phyloP scores from a whole-genome alignment of 2,888 invertebrate genomes.

The Calephelis perditalis region DNA sequence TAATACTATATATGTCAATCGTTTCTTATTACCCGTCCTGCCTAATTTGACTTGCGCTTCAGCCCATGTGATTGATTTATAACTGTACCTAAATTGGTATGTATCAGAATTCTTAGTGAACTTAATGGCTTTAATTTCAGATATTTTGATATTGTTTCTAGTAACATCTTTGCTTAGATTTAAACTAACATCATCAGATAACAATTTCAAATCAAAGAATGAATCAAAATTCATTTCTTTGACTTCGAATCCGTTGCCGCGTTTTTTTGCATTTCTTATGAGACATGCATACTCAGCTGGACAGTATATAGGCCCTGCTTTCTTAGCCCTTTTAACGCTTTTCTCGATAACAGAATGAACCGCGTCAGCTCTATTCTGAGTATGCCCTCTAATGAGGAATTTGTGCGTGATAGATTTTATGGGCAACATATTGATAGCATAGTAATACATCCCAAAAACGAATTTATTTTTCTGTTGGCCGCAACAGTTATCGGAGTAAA shows the following conservation, averaged over 20 bases:
- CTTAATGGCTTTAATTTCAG: constrained; percentile 8
- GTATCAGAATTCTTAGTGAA: constrained; percentile 1
- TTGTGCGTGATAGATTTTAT: constrained; percentile 17
- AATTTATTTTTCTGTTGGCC: constrained; percentile 19
- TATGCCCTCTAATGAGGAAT: constrained; percentile 17
- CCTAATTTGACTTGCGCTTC: background rate
- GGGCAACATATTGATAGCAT: constrained; percentile 10
- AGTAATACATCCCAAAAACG: constrained; percentile 16
- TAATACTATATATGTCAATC: background rate
- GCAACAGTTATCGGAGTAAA: constrained; percentile 20
- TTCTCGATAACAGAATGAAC: constrained; percentile 17
- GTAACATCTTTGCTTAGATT: constrained; percentile 20
- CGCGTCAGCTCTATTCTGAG: constrained; percentile 17
- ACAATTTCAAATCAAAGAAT: constrained; percentile 33
- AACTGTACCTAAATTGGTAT: constrained; percentile 9
- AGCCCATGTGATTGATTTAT: constrained; percentile 4
- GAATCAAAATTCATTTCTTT: constrained; percentile 30
- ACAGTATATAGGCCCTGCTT: constrained; percentile 14
- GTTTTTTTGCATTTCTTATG: constrained; percentile 13
- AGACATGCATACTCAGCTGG: constrained; percentile 17
- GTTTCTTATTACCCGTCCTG: constrained; percentile 10
- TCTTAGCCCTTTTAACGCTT: constrained; percentile 10
- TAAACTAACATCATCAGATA: constrained; percentile 15
- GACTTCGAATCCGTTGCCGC: constrained; percentile 29
- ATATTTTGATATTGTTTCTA: constrained; percentile 7